These are phyloP conservation scores for Polypedilum pembai DNA, from an alignment of 1,140 invertebrate species.

Conservation along the genomic window DNA sequence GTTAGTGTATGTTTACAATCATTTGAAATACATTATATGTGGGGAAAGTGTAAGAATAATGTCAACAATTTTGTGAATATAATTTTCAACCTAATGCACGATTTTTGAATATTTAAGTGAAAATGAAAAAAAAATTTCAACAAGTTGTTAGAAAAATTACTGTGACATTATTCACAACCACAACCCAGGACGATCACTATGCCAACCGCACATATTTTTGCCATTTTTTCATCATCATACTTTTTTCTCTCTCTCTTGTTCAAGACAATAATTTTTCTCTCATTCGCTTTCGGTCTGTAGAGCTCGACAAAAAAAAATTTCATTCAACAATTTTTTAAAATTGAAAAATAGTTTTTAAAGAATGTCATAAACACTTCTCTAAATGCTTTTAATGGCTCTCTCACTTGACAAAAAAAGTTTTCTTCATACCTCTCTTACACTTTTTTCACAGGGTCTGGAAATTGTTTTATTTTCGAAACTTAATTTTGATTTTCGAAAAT, in stretches of 20 bases:
- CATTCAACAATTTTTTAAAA: slow-evolving; percentile 26
- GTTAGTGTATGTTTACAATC: slow-evolving; percentile 24
- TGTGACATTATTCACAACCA: too few relatives aligned
- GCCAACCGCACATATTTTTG: slow-evolving; percentile 28
- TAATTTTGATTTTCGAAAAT: too few relatives aligned
- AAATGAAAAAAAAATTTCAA: too few relatives aligned
- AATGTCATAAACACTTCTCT: slow-evolving; percentile 22
- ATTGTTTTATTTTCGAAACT: too few relatives aligned
- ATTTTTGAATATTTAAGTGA: too few relatives aligned
- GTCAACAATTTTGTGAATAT: neutral
- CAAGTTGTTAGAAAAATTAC: too few relatives aligned
- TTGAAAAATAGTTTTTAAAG: slow-evolving; percentile 29
- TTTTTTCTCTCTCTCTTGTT: slow-evolving; percentile 20
- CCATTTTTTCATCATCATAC: slow-evolving; percentile 25
- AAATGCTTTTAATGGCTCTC: neutral
- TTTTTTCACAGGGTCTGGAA: too few relatives aligned
- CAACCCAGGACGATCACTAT: slow-evolving; percentile 16
- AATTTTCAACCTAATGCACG: too few relatives aligned
- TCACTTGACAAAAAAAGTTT: neutral
- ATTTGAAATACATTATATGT: slow-evolving; percentile 22
- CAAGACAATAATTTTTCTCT: slow-evolving; percentile 8
- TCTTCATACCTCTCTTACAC: too few relatives aligned
- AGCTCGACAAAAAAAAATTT: neutral
- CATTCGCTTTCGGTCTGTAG: neutral
- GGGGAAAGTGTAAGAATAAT: neutral